phyloP scores from a whole-genome alignment of 1,140 invertebrate species.

The Bombyx mandarina region DNA sequence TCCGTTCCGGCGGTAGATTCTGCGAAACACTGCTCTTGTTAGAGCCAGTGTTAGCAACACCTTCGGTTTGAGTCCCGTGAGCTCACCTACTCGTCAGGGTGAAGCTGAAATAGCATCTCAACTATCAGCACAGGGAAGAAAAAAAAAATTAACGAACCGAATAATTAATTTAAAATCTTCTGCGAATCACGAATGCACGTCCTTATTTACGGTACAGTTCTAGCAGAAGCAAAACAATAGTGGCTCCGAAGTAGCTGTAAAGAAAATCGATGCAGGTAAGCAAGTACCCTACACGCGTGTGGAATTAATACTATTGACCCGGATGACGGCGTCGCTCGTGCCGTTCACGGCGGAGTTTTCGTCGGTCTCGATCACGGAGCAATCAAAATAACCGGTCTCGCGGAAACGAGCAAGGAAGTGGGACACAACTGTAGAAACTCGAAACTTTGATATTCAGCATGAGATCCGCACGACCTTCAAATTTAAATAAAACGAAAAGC shows the following conservation, averaged over 20 bases:
- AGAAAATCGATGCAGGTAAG: not conserved
- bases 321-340: conserved; percentile 30
- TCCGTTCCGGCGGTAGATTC: too few species aligned
- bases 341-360: conserved; percentile 23
- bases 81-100: too few species aligned
- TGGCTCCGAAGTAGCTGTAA: not conserved
- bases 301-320: conserved; percentile 41
- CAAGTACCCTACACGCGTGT: not conserved
- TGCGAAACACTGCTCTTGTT: too few species aligned
- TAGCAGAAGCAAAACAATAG: too few species aligned
- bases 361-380: conserved; percentile 21
- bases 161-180: too few species aligned
- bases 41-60: too few species aligned
- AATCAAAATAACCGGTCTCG: conserved; percentile 31
- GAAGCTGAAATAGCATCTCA: too few species aligned
- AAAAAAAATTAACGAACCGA: too few species aligned
- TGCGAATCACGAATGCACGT: too few species aligned
- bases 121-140: too few species aligned
- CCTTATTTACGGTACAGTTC: too few species aligned
- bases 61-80: too few species aligned
- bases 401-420: conserved; percentile 36
- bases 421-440: conserved; percentile 45
- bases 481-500: conserved; percentile 33
- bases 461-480: conserved; percentile 36
- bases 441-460: conserved; percentile 21